Base-by-base conservation (phyloP, 2,888 invertebrate genomes). In the Dryomyza anilis region DNA sequence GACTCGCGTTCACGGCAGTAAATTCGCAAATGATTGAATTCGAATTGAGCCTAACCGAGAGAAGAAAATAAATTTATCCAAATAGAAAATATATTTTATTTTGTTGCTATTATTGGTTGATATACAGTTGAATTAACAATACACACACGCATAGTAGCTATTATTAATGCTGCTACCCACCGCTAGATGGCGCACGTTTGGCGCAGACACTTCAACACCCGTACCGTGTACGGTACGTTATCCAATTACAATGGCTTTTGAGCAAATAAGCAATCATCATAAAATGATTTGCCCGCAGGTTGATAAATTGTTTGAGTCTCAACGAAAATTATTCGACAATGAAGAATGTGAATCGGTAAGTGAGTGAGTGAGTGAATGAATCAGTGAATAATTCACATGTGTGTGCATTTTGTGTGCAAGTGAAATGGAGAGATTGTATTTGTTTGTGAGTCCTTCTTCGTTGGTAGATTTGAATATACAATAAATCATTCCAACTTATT, bases 201-300 rank as follows among this genome's bases (percentile, higher is more conserved):
- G n/a, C 21, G 36, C 21, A 23, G 43, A n/a, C 52, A 6, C 29
- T 27, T 57, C 23, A n/a, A n/a, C n/a, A n/a, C n/a, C n/a, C n/a
- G n/a, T 43, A 2, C 21, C n/a, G 12, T 48, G 48, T 5, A 30
- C 8, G 52, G 29, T 23, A 53, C 62, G 27, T 63, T 55, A 46
- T 63, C 46, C 62, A 55, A 55, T 55, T 30, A 45, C 62, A 55
- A 63, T 30, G 21, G 12, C 33, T 50, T 66, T 63, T 63, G 63
- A 33, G 52, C 65, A 69, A 69, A 69, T 66, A 72, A 69, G 69
- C 69, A 72, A 69, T 72, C 70, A 69, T 70, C 70, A 69, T 68
- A 65, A 70, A 72, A 70, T 71, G 67, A 70, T 68, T 70, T 68
- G 63, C 69, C 72, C 70, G 65, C 66, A 68, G 72, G 72, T 69